These are phyloP conservation scores for Ochotona princeps DNA, from an alignment of 2,113 vertebrate genomes.

Conservation along the genomic window DNA sequence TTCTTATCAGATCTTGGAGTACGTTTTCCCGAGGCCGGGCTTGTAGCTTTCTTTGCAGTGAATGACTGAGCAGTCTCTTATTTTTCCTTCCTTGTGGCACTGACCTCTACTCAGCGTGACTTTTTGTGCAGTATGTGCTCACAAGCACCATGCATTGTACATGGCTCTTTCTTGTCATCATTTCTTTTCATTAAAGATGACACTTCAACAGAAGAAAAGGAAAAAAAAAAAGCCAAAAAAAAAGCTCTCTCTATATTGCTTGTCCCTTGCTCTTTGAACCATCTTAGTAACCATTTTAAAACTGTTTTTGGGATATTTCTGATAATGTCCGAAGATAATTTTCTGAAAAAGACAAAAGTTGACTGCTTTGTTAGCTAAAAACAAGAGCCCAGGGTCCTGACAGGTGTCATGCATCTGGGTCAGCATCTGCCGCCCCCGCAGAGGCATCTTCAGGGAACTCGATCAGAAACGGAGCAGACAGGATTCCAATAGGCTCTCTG, in stretches of 20 bases:
- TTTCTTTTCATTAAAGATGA: not conserved
- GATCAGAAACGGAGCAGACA: too few relatives aligned
- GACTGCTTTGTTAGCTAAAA: not conserved
- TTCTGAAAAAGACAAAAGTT: not conserved
- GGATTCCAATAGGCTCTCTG: too few relatives aligned
- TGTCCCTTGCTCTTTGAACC: not conserved
- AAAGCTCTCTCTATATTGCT: not conserved
- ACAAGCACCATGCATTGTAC: not conserved
- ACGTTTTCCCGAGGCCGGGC: not conserved
- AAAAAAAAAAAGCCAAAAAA: too few relatives aligned
- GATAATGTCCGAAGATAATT: not conserved
- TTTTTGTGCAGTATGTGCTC: not conserved
- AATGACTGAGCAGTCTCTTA: not conserved
- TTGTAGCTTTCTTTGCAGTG: not conserved
- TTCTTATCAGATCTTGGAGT: conserved; percentile 28
- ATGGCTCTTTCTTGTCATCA: not conserved
- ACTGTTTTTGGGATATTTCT: not conserved
- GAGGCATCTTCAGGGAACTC: too few relatives aligned
- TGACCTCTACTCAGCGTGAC: not conserved
- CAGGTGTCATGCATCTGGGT: too few relatives aligned
- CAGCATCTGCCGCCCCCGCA: too few relatives aligned
- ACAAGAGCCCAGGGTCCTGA: too few relatives aligned
- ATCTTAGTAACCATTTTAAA: not conserved
- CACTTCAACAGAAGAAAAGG: not conserved
- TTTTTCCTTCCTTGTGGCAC: not conserved